These are phyloP conservation scores for Emydoidea blandingii DNA, from an alignment of 2,797 vertebrate genomes.

Conservation along the genomic window DNA sequence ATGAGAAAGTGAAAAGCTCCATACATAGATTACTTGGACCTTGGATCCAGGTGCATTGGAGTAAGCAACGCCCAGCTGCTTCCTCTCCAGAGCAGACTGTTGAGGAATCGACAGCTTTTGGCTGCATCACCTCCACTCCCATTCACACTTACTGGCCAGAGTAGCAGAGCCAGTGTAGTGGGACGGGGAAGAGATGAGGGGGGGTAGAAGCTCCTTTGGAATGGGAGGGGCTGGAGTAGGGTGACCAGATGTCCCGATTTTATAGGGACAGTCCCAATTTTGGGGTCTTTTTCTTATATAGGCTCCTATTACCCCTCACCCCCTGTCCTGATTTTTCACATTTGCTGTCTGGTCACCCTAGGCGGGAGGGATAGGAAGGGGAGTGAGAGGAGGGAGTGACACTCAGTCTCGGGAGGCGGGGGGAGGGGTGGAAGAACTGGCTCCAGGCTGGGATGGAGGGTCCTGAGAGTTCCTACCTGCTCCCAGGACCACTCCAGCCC, in stretches of 20 bases:
- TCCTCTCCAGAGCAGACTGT: not conserved
- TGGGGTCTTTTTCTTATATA: no score
- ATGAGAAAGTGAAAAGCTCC: not conserved
- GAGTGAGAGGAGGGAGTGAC: not conserved
- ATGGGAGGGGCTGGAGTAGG: not conserved
- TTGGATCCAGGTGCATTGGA: not conserved
- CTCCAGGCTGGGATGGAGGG: no score
- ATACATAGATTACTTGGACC: not conserved
- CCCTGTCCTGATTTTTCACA: no score
- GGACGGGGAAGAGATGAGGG: not conserved
- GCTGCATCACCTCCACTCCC: not conserved
- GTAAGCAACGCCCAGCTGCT: not conserved
- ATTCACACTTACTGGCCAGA: not conserved
- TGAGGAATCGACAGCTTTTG: not conserved
- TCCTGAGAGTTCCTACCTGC: no score
- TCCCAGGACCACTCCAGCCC: no score
- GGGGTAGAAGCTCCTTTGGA: not conserved
- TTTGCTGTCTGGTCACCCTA: no score
- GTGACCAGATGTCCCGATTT: no score
- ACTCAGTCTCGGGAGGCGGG: no score
- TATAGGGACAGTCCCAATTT: no score
- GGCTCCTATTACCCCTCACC: no score
- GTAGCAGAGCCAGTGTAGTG: not conserved
- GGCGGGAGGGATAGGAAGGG: not conserved
- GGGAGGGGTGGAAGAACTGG: not conserved